A percentile compares a stretch with the other conserved stretches of the same genome.
Evolutionary conservation across 2,113 vertebrate species (phyloP).

Genomic region (Raja brachyura): DNA sequence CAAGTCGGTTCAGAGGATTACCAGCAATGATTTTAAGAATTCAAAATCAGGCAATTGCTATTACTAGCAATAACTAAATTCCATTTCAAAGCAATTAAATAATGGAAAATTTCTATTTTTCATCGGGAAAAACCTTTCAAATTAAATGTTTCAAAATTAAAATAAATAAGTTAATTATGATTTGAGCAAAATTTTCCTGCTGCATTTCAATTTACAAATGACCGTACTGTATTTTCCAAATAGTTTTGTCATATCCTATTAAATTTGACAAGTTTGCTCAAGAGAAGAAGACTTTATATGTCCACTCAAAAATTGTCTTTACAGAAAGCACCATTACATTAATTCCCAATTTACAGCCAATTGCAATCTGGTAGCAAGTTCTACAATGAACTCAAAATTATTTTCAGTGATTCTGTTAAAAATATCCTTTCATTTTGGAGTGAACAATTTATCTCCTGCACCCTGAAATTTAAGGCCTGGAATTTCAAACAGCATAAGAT

Average conservation of each 20-base stretch:
- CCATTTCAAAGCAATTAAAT: background rate
- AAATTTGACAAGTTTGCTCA: background rate
- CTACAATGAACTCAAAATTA: background rate
- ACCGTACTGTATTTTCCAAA: background rate
- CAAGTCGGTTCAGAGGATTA: conserved; percentile 30
- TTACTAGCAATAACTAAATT: conserved; percentile 9
- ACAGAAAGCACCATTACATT: background rate
- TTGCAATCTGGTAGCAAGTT: background rate
- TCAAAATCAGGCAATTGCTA: conserved; percentile 12
- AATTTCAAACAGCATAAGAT: background rate
- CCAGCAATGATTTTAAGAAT: conserved; percentile 22
- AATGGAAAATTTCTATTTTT: background rate
- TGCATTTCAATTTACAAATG: background rate
- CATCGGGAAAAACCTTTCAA: background rate
- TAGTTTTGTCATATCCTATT: background rate
- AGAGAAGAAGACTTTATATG: background rate
- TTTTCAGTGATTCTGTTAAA: background rate
- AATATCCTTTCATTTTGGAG: too few relatives aligned
- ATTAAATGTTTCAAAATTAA: background rate
- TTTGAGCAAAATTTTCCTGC: background rate
- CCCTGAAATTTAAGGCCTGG: background rate
- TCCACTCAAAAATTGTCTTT: background rate
- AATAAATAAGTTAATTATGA: background rate
- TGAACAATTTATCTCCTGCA: too few relatives aligned
- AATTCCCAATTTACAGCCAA: background rate